Base-by-base conservation (phyloP, 2,113 vertebrate genomes). In the Leucopsar rothschildi region DNA sequence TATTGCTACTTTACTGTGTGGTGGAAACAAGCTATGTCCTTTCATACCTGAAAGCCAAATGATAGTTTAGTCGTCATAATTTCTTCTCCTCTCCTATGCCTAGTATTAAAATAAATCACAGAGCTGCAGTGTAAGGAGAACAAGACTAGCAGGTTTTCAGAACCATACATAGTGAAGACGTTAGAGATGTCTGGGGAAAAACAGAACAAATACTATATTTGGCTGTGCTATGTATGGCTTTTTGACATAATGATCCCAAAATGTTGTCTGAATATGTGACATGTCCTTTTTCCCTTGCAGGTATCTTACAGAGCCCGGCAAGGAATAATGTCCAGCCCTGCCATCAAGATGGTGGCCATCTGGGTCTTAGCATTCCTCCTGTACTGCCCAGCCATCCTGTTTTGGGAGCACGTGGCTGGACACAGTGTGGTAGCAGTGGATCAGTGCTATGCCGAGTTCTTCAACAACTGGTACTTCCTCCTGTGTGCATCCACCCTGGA, bases 401-500 rank as follows among this genome's bases (percentile, higher is more conserved):
- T 59, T 35, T 59, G 57, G 57, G 57, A 59, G 91, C 23, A 52
- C 0, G 49, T 98, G 45, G 11, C 15, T 0, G 89, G 91, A 56
- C n/a, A 68, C 13, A 75, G 88, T 1, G 17, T 80, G 5, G 45
- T 94, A 4, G 20, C 15, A 0, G 90, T 5, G 0, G 72, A 47
- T 63, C 69, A 98, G 18, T 99, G 98, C 97, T 95, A 98, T 0
- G 97, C 97, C 0, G 98, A 98, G 93, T 99, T 99, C 94, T 98
- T 98, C 0, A 14, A 98, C 92, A 98, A 98, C 72, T 99, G 98
- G 98, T 98, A 98, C 92, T 99, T 99, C 93, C 97, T 99, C 16
- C 97, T 99, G 64, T 96, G 97, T 1, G 98, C 98, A 0, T 98
- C 98, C 12, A 97, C 98, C n/a, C 98, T 99, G 33, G 99, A 99